Percentiles rank a stretch among this genome's conserved stretches.
Conservation (phyloP, 2,797 vertebrate genomes). For the Neoniphon sammara region DNA sequence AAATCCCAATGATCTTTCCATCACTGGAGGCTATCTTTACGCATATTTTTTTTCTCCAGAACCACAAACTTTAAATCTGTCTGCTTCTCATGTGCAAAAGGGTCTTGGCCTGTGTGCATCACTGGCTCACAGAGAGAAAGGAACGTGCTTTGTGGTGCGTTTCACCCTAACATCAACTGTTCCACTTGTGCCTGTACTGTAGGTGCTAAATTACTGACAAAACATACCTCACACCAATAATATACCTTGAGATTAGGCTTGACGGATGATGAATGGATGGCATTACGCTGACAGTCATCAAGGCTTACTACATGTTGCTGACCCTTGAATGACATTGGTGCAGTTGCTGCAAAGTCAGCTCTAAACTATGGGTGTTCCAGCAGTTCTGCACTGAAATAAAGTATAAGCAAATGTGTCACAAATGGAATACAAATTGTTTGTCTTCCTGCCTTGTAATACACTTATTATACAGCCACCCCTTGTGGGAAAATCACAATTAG, state of each 20-base stretch:
- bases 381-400: neutral
- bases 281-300: neutral
- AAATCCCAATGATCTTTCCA: neutral
- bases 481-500: constrained; percentile 1
- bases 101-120: no score
- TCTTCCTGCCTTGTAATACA: neutral
- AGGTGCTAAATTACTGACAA: neutral
- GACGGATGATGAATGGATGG: neutral
- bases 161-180: neutral
- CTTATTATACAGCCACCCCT: neutral
- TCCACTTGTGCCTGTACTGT: neutral
- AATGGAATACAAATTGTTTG: neutral
- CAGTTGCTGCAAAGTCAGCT: neutral
- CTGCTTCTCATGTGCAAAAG: neutral
- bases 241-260: neutral
- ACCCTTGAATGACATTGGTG: neutral
- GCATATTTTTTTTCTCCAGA: neutral
- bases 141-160: neutral
- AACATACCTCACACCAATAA: neutral
- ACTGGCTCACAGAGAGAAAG: neutral
- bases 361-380: neutral
- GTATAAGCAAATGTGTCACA: neutral
- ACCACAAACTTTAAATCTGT: neutral
- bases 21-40: neutral
- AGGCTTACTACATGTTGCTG: neutral